A percentile compares a stretch with the other conserved stretches of the same genome.
Conservation (phyloP, 2,113 vertebrate genomes). For the Callocephalon fimbriatum region DNA sequence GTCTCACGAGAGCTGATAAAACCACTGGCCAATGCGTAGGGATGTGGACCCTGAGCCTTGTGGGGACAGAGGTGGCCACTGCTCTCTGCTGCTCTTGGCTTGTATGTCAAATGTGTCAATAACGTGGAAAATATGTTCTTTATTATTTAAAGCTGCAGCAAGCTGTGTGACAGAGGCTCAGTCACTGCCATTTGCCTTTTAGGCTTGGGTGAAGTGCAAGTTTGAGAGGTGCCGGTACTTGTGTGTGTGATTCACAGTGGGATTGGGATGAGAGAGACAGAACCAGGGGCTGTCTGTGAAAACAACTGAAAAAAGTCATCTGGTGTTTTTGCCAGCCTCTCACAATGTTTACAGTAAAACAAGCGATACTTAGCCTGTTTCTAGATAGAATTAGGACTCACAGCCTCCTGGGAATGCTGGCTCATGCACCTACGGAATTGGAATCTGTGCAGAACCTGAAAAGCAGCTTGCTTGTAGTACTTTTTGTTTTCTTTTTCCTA, state of each 20-base stretch:
- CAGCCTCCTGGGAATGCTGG: background rate
- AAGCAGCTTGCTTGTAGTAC: background rate
- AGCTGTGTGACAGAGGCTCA: background rate
- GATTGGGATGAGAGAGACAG: background rate
- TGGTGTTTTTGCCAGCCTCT: background rate
- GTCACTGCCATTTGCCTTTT: background rate
- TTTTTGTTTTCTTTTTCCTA: background rate
- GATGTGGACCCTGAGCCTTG: background rate
- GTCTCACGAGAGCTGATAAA: background rate
- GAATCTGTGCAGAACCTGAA: background rate
- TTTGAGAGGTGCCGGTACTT: background rate
- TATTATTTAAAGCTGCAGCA: background rate
- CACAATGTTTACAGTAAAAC: background rate
- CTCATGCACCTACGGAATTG: background rate
- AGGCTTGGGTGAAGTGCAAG: background rate
- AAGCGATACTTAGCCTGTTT: background rate
- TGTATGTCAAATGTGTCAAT: background rate
- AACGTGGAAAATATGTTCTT: rapidly evolving
- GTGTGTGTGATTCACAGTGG: rapidly evolving
- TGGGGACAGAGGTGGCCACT: background rate
- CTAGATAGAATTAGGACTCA: background rate
- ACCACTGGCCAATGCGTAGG: background rate
- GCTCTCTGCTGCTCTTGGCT: background rate
- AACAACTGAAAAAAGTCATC: background rate
- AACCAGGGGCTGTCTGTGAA: background rate